These are phyloP conservation scores for Bembecia ichneumoniformis DNA, from an alignment of 2,888 invertebrate genomes.

Conservation along the genomic window DNA sequence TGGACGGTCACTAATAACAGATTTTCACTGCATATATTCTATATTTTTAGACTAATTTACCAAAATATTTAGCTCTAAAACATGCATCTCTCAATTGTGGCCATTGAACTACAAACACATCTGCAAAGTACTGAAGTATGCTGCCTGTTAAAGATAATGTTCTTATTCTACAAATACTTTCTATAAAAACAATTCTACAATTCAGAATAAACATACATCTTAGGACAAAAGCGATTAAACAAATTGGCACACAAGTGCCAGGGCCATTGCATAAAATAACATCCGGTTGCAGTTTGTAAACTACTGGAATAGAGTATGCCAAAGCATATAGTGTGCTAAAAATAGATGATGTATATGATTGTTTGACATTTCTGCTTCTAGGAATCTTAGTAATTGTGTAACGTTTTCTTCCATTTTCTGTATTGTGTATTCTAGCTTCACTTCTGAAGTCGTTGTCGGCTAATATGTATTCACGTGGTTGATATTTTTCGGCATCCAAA, in stretches of 20 bases:
- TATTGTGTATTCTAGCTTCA: slow-evolving; percentile 74
- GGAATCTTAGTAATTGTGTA: slow-evolving; percentile 77
- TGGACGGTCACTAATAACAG: no score
- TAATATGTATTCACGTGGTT: slow-evolving; percentile 82
- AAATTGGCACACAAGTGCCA: slow-evolving; percentile 95
- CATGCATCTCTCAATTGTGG: slow-evolving; percentile 78
- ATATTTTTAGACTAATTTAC: slow-evolving; percentile 74
- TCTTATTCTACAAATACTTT: slow-evolving; percentile 94
- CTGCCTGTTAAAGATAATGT: slow-evolving; percentile 91
- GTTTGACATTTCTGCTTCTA: slow-evolving; percentile 89
- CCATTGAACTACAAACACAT: slow-evolving; percentile 95
- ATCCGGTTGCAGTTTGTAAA: slow-evolving; percentile 81
- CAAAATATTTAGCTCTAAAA: slow-evolving; percentile 82
- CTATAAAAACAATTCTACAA: slow-evolving; percentile 89
- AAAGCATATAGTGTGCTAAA: slow-evolving; percentile 83
- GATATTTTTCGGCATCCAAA: slow-evolving; percentile 76
- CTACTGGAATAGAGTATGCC: slow-evolving; percentile 77
- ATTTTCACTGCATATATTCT: no score
- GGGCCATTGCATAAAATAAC: slow-evolving; percentile 95
- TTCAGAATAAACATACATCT: slow-evolving; percentile 78
- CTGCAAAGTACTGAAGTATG: slow-evolving; percentile 86
- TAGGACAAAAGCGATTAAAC: slow-evolving; percentile 81
- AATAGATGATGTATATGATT: slow-evolving; percentile 85
- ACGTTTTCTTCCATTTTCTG: slow-evolving; percentile 48
- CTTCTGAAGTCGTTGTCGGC: slow-evolving; percentile 86